phyloP scores from a whole-genome alignment of 2,797 vertebrate species.

The Chromis chromis region DNA sequence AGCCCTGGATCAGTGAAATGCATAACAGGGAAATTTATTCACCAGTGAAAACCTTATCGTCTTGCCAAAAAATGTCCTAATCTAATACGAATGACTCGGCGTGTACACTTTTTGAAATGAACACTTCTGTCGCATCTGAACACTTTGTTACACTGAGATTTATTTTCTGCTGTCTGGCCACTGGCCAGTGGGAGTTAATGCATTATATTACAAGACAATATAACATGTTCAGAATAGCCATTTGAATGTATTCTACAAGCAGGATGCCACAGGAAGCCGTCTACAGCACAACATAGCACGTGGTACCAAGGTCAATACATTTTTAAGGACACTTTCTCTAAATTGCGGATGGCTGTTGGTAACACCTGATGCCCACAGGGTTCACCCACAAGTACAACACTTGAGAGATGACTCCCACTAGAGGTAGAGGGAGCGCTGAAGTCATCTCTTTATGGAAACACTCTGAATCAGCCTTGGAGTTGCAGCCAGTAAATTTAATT shows the following conservation, averaged over 20 bases:
- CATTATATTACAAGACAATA: constrained; percentile 16
- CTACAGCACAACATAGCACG: background rate
- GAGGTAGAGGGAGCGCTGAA: constrained; percentile 13
- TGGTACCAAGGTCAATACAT: constrained; percentile 37
- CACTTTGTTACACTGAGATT: constrained; percentile 14
- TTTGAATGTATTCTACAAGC: constrained; percentile 17
- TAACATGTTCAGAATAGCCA: background rate
- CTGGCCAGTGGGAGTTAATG: constrained; percentile 11
- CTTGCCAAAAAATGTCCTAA: constrained; percentile 28
- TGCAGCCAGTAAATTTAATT: constrained; percentile 3
- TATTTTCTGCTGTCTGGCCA: constrained; percentile 12
- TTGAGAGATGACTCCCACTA: constrained; percentile 13
- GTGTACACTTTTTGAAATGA: constrained; percentile 8
- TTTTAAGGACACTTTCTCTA: constrained; percentile 37
- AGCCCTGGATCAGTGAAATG: constrained; percentile 47
- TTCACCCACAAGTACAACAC: constrained; percentile 19
- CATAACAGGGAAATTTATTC: constrained; percentile 42
- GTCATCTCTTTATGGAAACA: constrained; percentile 27
- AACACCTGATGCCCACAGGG: constrained; percentile 51
- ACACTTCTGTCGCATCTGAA: constrained; percentile 6
- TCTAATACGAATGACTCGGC: constrained; percentile 17
- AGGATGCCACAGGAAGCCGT: constrained; percentile 3
- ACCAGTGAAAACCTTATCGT: constrained; percentile 34
- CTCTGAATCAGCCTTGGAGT: constrained; percentile 15
- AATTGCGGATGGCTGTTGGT: constrained; percentile 40